Evolutionary conservation across 2,888 invertebrate genomes (phyloP).

Genomic region (Trichopria drosophilae): DNA sequence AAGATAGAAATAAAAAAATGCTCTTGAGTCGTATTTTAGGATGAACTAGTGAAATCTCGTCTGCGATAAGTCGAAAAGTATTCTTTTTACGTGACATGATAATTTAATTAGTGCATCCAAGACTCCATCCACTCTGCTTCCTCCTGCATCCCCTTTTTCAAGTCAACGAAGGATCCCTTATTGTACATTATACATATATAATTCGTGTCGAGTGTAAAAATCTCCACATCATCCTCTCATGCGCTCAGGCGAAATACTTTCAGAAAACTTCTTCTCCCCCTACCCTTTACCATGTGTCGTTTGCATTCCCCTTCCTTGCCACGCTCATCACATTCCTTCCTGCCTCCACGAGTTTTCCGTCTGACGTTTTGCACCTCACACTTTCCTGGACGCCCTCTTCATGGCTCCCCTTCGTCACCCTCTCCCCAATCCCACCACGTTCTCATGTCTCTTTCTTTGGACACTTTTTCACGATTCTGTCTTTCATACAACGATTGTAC

Average conservation of each 20-base stretch:
- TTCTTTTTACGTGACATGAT: too few relatives aligned
- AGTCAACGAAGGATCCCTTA: conserved; percentile 44
- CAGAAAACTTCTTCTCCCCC: conserved; percentile 27
- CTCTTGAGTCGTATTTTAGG: too few relatives aligned
- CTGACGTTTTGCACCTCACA: too few relatives aligned
- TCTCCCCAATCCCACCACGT: conserved; percentile 19
- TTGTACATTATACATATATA: too few relatives aligned
- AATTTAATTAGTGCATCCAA: too few relatives aligned
- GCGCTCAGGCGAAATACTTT: conserved; percentile 41
- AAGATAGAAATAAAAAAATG: too few relatives aligned
- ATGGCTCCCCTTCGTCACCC: conserved; percentile 38
- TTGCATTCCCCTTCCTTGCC: too few relatives aligned
- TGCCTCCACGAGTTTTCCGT: too few relatives aligned
- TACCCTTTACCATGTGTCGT: conserved; percentile 19
- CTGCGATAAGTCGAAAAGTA: too few relatives aligned
- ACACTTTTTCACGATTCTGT: conserved; percentile 30
- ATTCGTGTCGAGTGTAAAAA: conserved; percentile 41
- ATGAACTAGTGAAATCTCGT: too few relatives aligned
- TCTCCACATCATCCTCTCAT: conserved; percentile 35
- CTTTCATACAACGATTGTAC: conserved; percentile 43
- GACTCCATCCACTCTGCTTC: conserved; percentile 30
- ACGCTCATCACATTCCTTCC: too few relatives aligned
- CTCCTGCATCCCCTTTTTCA: conserved; percentile 42
- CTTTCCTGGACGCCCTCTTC: too few relatives aligned
- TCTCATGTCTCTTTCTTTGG: conserved; percentile 33